These are phyloP conservation scores for Alitta virens DNA, from an alignment of 2,888 invertebrate genomes.

Conservation along the genomic window DNA sequence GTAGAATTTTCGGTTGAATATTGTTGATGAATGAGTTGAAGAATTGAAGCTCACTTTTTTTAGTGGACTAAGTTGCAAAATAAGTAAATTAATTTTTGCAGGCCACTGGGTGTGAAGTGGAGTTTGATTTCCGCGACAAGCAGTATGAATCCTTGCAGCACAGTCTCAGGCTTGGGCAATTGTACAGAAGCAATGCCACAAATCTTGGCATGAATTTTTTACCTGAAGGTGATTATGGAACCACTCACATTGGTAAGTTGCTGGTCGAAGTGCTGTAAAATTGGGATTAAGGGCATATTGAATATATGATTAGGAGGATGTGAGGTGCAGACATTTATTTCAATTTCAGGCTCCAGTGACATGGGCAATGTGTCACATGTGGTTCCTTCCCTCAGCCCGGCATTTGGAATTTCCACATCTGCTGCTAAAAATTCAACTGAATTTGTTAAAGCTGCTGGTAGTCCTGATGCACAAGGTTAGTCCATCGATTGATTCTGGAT, in stretches of 20 bases:
- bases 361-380: slow-evolving; percentile 26
- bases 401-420: slow-evolving; percentile 18
- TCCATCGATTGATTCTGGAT: too few species aligned
- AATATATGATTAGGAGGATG: too few species aligned
- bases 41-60: too few species aligned
- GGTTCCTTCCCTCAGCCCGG: slow-evolving; percentile 19
- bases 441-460: slow-evolving; percentile 14
- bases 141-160: slow-evolving; percentile 16
- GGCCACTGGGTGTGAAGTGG: slow-evolving; percentile 23
- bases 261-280: neutral
- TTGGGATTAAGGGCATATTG: too few species aligned
- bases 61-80: too few species aligned
- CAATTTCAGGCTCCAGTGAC: slow-evolving; percentile 23
- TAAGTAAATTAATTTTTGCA: too few species aligned
- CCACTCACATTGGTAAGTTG: too few species aligned
- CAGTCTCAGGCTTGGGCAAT: slow-evolving; percentile 7
- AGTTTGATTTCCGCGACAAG: slow-evolving; percentile 20
- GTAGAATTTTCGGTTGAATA: too few species aligned
- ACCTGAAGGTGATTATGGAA: neutral
- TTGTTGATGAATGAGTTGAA: too few species aligned
- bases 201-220: slow-evolving; percentile 4
- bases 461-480: slow-evolving; percentile 18
- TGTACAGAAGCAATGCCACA: slow-evolving; percentile 8
- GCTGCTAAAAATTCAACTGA: slow-evolving; percentile 12
- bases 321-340: too few species aligned